Conservation (phyloP, 2,888 invertebrate genomes). For the Agriopis aurantiaria region DNA sequence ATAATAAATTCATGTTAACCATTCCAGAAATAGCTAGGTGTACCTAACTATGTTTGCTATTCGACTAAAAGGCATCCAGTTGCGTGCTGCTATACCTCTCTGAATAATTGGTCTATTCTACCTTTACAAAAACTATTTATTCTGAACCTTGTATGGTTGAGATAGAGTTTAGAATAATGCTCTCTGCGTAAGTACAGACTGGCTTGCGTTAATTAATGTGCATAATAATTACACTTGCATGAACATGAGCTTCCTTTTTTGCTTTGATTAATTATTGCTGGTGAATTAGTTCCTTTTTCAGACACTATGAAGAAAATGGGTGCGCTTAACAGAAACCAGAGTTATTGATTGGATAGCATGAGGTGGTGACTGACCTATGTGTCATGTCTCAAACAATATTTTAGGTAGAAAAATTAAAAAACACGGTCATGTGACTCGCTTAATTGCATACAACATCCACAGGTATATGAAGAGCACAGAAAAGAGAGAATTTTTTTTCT, state of each 20-base stretch:
- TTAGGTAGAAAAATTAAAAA: too few relatives aligned
- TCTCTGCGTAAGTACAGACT: conserved; percentile 27
- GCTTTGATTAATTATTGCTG: conserved; percentile 81
- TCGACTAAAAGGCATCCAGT: conserved; percentile 43
- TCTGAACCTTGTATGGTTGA: conserved; percentile 29
- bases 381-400: not conserved
- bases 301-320: conserved; percentile 54
- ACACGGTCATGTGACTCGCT: too few relatives aligned
- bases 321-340: conserved; percentile 19
- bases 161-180: conserved; percentile 23
- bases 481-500: too few relatives aligned
- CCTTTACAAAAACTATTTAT: conserved; percentile 36
- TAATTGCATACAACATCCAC: too few relatives aligned
- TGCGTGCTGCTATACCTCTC: conserved; percentile 68
- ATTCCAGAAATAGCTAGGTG: conserved; percentile 25
- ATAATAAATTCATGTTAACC: conserved; percentile 38
- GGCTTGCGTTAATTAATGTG: conserved; percentile 80
- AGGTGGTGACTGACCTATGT: not conserved
- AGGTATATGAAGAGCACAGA: too few relatives aligned
- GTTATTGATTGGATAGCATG: conserved; percentile 29
- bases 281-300: conserved; percentile 74
- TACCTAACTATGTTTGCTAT: conserved; percentile 29
- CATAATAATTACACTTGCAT: conserved; percentile 84
- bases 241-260: conserved; percentile 83
- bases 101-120: conserved; percentile 73